These are phyloP conservation scores for Typhlichthys subterraneus DNA, from an alignment of 2,797 vertebrate species.

Conservation along the genomic window DNA sequence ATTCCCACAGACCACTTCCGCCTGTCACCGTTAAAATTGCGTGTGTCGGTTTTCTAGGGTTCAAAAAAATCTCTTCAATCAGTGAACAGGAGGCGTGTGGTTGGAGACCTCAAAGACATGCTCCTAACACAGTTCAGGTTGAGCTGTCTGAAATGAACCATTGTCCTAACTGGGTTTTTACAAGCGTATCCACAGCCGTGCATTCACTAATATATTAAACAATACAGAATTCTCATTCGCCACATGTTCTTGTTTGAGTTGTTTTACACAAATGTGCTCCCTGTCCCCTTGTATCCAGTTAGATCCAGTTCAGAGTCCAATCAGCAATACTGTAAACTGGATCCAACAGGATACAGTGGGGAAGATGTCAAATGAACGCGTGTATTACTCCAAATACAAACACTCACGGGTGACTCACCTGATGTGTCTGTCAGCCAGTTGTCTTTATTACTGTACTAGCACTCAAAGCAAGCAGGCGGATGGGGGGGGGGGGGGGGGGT, in stretches of 20 bases:
- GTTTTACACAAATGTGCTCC: no score
- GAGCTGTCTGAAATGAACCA: background rate
- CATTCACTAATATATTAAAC: no score
- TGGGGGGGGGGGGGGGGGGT: no score
- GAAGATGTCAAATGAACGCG: slow-evolving; percentile 29
- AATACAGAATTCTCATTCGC: no score
- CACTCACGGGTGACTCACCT: slow-evolving; percentile 58
- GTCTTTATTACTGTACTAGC: slow-evolving; percentile 55
- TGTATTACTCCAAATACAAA: slow-evolving; percentile 54
- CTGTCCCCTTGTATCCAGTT: no score
- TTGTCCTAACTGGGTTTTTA: background rate
- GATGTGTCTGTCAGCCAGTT: slow-evolving; percentile 44
- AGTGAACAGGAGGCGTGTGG: slow-evolving; percentile 46
- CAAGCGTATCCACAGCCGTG: no score
- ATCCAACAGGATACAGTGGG: slow-evolving; percentile 55
- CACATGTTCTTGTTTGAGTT: no score
- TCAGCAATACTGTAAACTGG: slow-evolving; percentile 30
- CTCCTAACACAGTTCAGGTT: background rate
- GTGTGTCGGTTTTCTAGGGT: slow-evolving; percentile 67
- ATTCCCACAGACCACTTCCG: slow-evolving; percentile 64
- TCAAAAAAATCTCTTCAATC: slow-evolving; percentile 43
- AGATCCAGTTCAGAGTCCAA: background rate
- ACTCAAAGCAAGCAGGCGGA: slow-evolving; percentile 50
- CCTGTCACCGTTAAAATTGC: slow-evolving; percentile 70
- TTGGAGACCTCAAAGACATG: slow-evolving; percentile 13